Base-by-base conservation (phyloP, 2,888 invertebrate species). In the Ochropleura plecta region DNA sequence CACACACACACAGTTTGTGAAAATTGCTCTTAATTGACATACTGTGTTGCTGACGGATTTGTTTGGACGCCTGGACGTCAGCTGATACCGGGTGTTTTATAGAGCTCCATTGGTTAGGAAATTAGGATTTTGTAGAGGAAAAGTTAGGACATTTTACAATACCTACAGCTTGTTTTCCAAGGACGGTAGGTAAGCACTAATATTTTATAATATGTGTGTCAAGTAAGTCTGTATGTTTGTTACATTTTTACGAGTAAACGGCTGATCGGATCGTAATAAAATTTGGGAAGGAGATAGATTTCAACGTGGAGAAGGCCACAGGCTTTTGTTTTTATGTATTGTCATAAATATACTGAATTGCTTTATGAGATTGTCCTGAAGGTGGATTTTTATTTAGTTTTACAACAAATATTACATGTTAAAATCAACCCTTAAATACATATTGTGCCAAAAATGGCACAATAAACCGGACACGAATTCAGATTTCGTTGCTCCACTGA, bases 11-110 rank as follows among this genome's bases (percentile, higher is more conserved):
- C 73, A 76, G 64, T 53, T 60, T 78, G 75, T 74, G 75, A 76
- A 84, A 78, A 79, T 70, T 66, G 70, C 55, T 79, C 70, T 79
- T 79, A 86, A 87, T 87, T 87, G 80, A 84, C 75, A 76, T 79
- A 69, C 79, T 64, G 75, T 75, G 76, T 76, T 70, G 53, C 60
- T 57, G 63, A 69, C 69, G 75, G 77, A 75, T 81, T 84, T 77
- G 76, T 84, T 81, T 73, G 70, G 59, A 73, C 14, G 84, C 63
- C 81, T 80, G 84, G 20, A 12, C 51, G 46, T 73, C 57, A 55
- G 66, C 67, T 73, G 84, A 82, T 76, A 73, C 63, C 8, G 12
- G 20, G 18, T 16, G 14, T 62, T 60, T 62, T 65, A 53, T 65
- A 40, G 42, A 42, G 5, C 48, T 4, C 3, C 30, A 66, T 60